Evolutionary conservation across 1,140 invertebrate genomes (phyloP), one percentile per base, ranked within the genome.

Genomic region (Coptotermes formosanus): DNA sequence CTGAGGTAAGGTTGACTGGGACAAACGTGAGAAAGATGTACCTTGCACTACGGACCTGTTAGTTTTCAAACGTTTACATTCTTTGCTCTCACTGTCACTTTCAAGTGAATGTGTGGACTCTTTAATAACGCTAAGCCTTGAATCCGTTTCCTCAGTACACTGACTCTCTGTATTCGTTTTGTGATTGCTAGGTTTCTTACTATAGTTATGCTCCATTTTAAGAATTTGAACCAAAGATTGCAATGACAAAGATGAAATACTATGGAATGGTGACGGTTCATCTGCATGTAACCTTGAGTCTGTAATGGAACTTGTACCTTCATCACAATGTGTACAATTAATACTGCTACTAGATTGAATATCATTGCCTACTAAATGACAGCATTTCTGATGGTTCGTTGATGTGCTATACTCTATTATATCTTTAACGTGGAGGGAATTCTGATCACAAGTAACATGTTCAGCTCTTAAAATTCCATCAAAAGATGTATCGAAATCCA

Each of bases 51-150:
- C n/a, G 30, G n/a, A 11, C 25, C n/a, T 75, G n/a, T 75, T 75
- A 75, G 64, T 75, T 75, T 75, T 75, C 64, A 75, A 25, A 30
- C 64, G 64, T 75, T 75, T n/a, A 75, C 64, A 75, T 30, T 75
- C 8, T 14, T 0, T n/a, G n/a, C 25, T 75, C 2, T 30, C 64
- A 30, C 25, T 75, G n/a, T 16, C 14, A 30, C n/a, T 75, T 75
- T n/a, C 64, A 75, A 75, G n/a, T 75, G 64, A 75, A 75, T 30
- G 64, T 30, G 16, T 16, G 16, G 64, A 75, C n/a, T n/a, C 64
- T 75, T 30, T 14, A 75, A 75, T 30, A 75, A 3, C 64, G 6
- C n/a, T 30, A 75, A 75, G 0, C 14, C n/a, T 75, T 75, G 64
- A 75, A 30, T 75, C 14, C 9, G 4, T 75, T 75, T 30, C 64